A percentile compares a stretch with the other conserved stretches of the same genome.
phyloP scores from a whole-genome alignment of 2,888 invertebrate species.

The Parapristionchus giblindavisi region DNA sequence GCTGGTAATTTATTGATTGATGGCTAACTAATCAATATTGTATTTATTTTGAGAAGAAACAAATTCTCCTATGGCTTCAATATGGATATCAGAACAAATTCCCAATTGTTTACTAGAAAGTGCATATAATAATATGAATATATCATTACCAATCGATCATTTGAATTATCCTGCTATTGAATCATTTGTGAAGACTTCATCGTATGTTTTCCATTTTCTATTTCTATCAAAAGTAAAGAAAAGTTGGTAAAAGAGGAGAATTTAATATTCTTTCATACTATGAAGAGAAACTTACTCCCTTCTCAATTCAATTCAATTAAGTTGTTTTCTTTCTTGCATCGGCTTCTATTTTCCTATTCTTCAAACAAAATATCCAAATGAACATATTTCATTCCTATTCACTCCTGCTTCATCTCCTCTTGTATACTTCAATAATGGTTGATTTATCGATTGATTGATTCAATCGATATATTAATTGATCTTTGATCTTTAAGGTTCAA shows the following conservation, averaged over 20 bases:
- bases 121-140: slow-evolving; percentile 11
- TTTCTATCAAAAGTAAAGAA: not conserved
- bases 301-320: not conserved
- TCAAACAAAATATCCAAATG: slow-evolving; percentile 14
- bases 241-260: not conserved
- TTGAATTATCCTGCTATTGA: slow-evolving; percentile 23
- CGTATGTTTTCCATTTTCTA: too few relatives aligned
- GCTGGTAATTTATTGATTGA: not conserved
- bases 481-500: not conserved
- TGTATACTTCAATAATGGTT: slow-evolving; percentile 9
- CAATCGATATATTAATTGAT: not conserved
- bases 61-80: slow-evolving; percentile 13
- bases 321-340: slow-evolving; percentile 21
- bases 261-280: not conserved
- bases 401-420: not conserved
- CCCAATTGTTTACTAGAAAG: slow-evolving; percentile 31
- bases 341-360: slow-evolving; percentile 32
- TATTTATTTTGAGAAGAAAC: slow-evolving; percentile 7
- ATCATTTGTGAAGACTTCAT: slow-evolving; percentile 29
- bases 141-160: slow-evolving; percentile 13
- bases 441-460: not conserved
- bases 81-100: slow-evolving; percentile 32
- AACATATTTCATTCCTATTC: slow-evolving; percentile 31
- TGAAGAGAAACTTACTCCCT: too few relatives aligned
- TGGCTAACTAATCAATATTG: not conserved